A percentile compares a stretch with the other conserved stretches of the same genome.
These are phyloP conservation scores for Drosophila takahashii DNA, from an alignment of 1,140 invertebrate genomes.

Conservation along the genomic window DNA sequence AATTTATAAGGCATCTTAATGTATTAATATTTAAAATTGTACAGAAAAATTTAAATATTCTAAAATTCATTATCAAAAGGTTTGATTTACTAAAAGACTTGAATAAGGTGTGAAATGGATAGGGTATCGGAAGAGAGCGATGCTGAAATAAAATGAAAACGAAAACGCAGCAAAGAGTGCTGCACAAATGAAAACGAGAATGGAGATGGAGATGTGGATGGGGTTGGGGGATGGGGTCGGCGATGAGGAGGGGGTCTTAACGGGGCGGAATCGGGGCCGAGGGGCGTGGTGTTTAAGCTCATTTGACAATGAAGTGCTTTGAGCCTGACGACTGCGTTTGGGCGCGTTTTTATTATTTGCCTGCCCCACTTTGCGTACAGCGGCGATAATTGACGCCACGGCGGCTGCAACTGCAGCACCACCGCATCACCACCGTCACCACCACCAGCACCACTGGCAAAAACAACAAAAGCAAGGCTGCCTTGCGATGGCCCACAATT, in stretches of 20 bases:
- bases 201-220: constrained; percentile 7
- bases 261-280: constrained; percentile 6
- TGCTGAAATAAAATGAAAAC: constrained; percentile 41
- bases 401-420: constrained; percentile 68
- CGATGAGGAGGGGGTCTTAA: neutral
- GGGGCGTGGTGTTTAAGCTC: constrained; percentile 72
- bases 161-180: constrained; percentile 51
- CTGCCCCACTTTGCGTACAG: constrained; percentile 74
- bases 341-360: constrained; percentile 79
- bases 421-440: constrained; percentile 16
- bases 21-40: too few relatives aligned
- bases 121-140: constrained; percentile 5
- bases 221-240: neutral
- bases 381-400: constrained; percentile 79
- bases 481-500: constrained; percentile 49
- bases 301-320: constrained; percentile 77
- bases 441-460: constrained; percentile 3
- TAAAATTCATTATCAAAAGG: too few relatives aligned
- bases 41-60: too few relatives aligned
- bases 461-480: constrained; percentile 7
- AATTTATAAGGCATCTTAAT: too few relatives aligned
- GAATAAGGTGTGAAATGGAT: too few relatives aligned
- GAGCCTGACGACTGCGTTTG: constrained; percentile 51
- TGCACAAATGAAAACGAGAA: constrained; percentile 54
- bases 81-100: too few relatives aligned